Conservation (phyloP, 2,113 vertebrate species). For the Oryzias javanicus region DNA sequence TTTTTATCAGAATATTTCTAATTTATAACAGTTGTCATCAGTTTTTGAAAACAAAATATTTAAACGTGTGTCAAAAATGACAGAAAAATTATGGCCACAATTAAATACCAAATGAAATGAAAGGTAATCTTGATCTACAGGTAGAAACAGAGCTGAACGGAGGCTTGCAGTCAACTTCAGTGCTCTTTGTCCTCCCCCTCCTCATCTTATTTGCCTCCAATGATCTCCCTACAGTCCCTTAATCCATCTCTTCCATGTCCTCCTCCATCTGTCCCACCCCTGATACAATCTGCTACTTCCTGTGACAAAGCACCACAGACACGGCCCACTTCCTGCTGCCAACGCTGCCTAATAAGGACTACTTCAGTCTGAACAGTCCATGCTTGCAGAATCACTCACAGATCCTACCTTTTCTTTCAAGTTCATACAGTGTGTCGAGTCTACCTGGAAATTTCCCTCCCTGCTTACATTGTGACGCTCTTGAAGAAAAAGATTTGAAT, state of each 20-base stretch:
- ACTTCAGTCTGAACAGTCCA: constrained; percentile 32
- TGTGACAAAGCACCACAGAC: constrained; percentile 67
- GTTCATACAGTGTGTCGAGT: constrained; percentile 4
- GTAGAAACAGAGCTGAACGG: constrained; percentile 3
- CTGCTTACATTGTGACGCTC: too few relatives aligned
- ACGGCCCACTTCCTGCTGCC: constrained; percentile 75
- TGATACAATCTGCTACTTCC: constrained; percentile 78
- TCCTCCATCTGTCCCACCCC: constrained; percentile 64
- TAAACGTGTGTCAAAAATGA: neutral
- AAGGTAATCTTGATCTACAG: neutral
- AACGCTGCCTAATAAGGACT: constrained; percentile 71
- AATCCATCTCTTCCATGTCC: constrained; percentile 58
- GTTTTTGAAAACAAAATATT: too few relatives aligned
- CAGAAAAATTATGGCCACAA: neutral
- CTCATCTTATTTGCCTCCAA: constrained; percentile 29
- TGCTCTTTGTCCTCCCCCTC: constrained; percentile 23
- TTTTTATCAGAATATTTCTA: too few relatives aligned
- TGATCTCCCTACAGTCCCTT: constrained; percentile 41
- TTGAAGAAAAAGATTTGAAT: too few relatives aligned
- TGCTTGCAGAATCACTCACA: constrained; percentile 16
- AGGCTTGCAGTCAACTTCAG: neutral
- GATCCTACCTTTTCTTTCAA: constrained; percentile 1
- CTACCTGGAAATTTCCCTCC: neutral
- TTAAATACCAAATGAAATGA: neutral
- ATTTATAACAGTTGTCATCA: too few relatives aligned